Base-by-base conservation (phyloP, 2,888 invertebrate genomes). In the Habrosyne pyritoides region DNA sequence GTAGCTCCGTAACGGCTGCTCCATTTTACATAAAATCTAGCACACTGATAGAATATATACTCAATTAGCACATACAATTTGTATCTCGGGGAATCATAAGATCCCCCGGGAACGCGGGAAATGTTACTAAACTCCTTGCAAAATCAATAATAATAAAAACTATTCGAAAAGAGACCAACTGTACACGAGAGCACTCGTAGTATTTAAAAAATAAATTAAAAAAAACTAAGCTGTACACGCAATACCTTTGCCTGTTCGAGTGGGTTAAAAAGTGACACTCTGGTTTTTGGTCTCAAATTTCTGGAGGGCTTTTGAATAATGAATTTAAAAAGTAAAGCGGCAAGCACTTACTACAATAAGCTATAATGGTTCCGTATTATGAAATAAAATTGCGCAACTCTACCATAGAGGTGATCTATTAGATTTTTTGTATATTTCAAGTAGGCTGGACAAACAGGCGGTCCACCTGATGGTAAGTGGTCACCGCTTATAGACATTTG, bases 251-350 rank as follows among this genome's bases (percentile, higher is more conserved):
- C 42, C 42, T 42, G 42, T 42, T 42, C 18, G 42, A 42, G 42
- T 42, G 42, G 42, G 42, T 42, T 18, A 42, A 42, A 42, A 42
- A 42, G 42, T 42, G 42, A 42, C 42, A 42, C 42, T 42, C 42
- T 18, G 42, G 24, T 12, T 24, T 48, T 28, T 18, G 10, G 10
- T 8, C 47, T 18, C 24, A 24, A 46, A 26, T 53, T 47, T 50
- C 24, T 33, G n/a, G 18, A 46, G 50, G 30, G 28, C 42, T 53
- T 52, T 30, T 28, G 49, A 36, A 47, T 47, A 52, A 30, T 53
- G 53, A 6, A 50, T 22, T 36, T n/a, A 33, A 54, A 42, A 33
- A 33, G 48, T n/a, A 28, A 26, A 54, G 46, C 50, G 18, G 42
- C 18, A 42, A 42, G 14, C 42, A 18, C 18, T 8, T 18, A 8